phyloP scores from a whole-genome alignment of 2,797 vertebrate species.

The Liparis tanakae region DNA sequence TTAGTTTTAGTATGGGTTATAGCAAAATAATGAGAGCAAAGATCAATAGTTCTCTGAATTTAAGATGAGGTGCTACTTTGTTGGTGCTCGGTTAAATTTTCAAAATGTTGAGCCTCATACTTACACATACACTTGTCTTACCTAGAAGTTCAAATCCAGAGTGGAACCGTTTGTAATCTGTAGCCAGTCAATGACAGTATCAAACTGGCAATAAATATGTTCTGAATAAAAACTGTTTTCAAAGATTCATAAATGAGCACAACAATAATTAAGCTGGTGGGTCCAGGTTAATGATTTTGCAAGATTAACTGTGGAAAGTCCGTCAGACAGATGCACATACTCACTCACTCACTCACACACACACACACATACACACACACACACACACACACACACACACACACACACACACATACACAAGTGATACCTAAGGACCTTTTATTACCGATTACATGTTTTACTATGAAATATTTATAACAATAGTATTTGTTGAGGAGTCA shows the following conservation, averaged over 20 bases:
- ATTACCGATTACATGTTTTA: not conserved
- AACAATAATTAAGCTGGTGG: too few species aligned
- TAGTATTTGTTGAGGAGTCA: too few species aligned
- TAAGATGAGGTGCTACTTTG: not conserved
- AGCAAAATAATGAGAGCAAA: conserved; percentile 10
- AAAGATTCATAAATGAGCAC: not conserved
- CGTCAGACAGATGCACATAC: not conserved
- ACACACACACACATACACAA: not conserved
- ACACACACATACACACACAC: not conserved
- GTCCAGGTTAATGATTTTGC: too few species aligned
- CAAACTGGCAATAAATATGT: not conserved
- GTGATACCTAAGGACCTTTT: not conserved
- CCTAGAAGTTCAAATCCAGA: not conserved
- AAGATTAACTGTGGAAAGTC: not conserved
- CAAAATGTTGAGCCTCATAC: not conserved
- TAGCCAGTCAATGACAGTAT: not conserved
- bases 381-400: not conserved
- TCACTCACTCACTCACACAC: not conserved
- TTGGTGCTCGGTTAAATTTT: not conserved
- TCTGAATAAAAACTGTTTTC: not conserved
- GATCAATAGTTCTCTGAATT: not conserved
- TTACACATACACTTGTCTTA: not conserved
- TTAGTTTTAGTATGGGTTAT: conserved; percentile 8
- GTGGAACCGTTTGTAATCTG: not conserved
- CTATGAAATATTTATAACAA: not conserved